Percentiles rank a stretch among this genome's conserved stretches.
These are phyloP conservation scores for Archilochus colubris DNA, from an alignment of 2,113 vertebrate genomes.

Conservation along the genomic window DNA sequence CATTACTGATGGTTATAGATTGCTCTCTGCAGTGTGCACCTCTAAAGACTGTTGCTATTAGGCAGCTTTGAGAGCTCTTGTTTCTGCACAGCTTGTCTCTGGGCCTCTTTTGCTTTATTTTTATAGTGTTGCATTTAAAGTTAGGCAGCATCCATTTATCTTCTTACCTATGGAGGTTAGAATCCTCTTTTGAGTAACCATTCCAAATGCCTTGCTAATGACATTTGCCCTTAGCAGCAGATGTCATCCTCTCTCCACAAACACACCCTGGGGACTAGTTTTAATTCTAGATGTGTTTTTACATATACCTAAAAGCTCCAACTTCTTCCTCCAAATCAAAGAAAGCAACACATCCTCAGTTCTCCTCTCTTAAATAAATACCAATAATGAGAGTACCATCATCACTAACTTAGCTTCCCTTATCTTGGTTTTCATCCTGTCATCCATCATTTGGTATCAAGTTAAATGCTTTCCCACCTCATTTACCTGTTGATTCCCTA, in stretches of 20 bases:
- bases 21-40: background rate
- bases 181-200: background rate
- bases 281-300: background rate
- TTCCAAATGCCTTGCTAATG: background rate
- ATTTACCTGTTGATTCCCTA: background rate
- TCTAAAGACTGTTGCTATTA: background rate
- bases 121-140: background rate
- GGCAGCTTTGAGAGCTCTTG: background rate
- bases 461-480: background rate
- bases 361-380: background rate
- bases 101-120: background rate
- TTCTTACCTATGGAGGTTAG: background rate
- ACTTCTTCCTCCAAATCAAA: background rate
- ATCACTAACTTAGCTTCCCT: background rate
- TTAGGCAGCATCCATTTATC: background rate
- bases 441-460: accelerated
- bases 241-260: background rate
- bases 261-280: background rate
- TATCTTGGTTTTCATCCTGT: background rate
- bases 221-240: background rate
- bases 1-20: background rate
- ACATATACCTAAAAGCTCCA: background rate
- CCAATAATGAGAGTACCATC: background rate
- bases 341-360: background rate
- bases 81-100: background rate